Conservation (phyloP, 1,140 invertebrate genomes). For the Drosophila kurseongensis region DNA sequence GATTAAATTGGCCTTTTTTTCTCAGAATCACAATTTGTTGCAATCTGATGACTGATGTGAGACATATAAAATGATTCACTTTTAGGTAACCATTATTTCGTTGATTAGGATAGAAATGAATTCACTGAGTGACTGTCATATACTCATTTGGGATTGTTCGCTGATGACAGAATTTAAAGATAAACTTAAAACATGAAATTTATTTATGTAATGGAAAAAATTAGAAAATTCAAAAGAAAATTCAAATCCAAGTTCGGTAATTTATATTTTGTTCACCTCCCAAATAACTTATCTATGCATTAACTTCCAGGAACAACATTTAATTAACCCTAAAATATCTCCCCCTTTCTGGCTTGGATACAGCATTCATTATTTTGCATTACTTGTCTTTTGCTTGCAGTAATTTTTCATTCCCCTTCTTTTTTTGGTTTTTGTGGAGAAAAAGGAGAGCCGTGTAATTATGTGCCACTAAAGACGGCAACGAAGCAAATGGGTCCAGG, state of each 20-base stretch:
- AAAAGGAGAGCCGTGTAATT: constrained; percentile 57
- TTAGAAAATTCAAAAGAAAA: too few relatives aligned
- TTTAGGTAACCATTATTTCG: neutral
- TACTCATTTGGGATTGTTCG: neutral
- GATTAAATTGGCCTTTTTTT: constrained; percentile 40
- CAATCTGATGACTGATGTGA: constrained; percentile 6
- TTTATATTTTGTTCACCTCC: neutral
- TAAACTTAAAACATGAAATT: too few relatives aligned
- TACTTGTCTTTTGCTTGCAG: constrained; percentile 37
- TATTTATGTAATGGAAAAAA: too few relatives aligned
- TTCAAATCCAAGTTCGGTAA: too few relatives aligned
- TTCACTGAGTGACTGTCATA: neutral
- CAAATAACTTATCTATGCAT: constrained; percentile 5
- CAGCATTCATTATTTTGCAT: constrained; percentile 45
- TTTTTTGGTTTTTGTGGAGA: constrained; percentile 18
- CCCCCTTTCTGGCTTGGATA: constrained; percentile 2
- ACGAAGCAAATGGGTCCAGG: constrained; percentile 70
- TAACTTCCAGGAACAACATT: constrained; percentile 3
- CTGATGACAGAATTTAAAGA: neutral
- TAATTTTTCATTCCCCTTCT: constrained; percentile 60
- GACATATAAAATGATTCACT: constrained; percentile 12
- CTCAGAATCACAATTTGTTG: constrained; percentile 24
- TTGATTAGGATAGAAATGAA: neutral
- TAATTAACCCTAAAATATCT: constrained; percentile 38
- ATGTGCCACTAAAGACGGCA: constrained; percentile 70